These are phyloP conservation scores for Akabosia matsudoensis DNA, from an alignment of 1,140 invertebrate genomes.

Conservation along the genomic window DNA sequence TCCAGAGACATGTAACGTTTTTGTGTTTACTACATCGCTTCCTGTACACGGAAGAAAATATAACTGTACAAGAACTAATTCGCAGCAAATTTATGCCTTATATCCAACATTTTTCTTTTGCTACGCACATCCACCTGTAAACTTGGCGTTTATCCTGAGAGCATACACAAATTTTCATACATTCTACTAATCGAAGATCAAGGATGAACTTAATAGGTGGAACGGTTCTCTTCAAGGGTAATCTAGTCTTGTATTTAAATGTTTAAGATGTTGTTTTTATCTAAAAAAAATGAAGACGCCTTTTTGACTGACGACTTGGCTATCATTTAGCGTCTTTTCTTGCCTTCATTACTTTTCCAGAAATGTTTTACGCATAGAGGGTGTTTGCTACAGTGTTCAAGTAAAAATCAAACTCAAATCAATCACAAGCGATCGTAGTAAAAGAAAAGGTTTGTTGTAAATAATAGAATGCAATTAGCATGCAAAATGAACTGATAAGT, in stretches of 20 bases:
- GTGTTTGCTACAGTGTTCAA: neutral
- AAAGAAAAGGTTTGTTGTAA: too few relatives aligned
- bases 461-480: too few relatives aligned
- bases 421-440: neutral
- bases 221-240: neutral
- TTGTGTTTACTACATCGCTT: too few relatives aligned
- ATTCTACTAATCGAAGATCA: conserved; percentile 4
- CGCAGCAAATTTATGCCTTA: too few relatives aligned
- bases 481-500: neutral
- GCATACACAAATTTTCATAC: too few relatives aligned
- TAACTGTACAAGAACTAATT: too few relatives aligned
- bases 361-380: neutral
- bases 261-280: neutral
- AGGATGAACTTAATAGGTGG: conserved; percentile 4
- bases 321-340: neutral
- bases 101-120: too few relatives aligned
- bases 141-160: too few relatives aligned
- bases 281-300: conserved; percentile 5
- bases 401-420: neutral
- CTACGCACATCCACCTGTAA: too few relatives aligned
- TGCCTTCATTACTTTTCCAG: neutral
- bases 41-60: too few relatives aligned
- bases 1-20: too few relatives aligned
- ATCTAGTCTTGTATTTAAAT: neutral
- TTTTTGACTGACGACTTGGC: neutral